Evolutionary conservation across 2,113 vertebrate species (phyloP), one percentile per base, ranked within the genome.

Genomic region (Labeo catla): DNA sequence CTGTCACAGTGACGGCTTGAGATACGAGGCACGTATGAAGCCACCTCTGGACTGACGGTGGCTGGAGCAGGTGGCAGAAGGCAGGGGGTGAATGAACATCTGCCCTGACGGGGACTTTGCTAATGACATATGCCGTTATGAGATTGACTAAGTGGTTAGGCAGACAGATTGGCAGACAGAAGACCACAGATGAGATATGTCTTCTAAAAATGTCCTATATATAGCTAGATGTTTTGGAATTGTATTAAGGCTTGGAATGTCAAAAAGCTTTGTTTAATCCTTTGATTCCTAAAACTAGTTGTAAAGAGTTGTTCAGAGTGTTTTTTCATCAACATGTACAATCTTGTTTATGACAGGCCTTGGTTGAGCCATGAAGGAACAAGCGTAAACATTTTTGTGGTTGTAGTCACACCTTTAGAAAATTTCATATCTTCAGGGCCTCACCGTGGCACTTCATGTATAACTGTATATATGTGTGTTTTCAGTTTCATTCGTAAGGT

Each of bases 51-150:
- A 12, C 72, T 50, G 45, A 16, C 3, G 7, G 4, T 15, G 39
- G 23, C 54, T 86, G 19, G 70, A 81, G 49, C 85, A 86, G 85
- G 57, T 86, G 85, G 79, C 54, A 65, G 11, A 74, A 49, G 45
- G 78, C 77, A 82, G 68, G 72, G 68, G 85, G 86, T 50, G 59
- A 16, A 66, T 50, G 80, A 87, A 50, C 79, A 65, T 54, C 70
- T 65, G 57, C 85, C 28, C 57, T 57, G 54, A 45, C 68, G 47
- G 9, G 6, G 34, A 66, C 86, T 77, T 66, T 21, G 34, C 59
- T 87, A 82, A 87, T 61, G 49, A 76, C 77, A 54, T 80, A 82
- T 66, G 70, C n/a, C 1, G 73, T 83, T 81, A 86, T 82, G 70
- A 82, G 86, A 23, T 13, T 43, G 52, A 21, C 70, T 39, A 52